phyloP scores from a whole-genome alignment of 2,113 vertebrate species.

The Ranitomeya variabilis region DNA sequence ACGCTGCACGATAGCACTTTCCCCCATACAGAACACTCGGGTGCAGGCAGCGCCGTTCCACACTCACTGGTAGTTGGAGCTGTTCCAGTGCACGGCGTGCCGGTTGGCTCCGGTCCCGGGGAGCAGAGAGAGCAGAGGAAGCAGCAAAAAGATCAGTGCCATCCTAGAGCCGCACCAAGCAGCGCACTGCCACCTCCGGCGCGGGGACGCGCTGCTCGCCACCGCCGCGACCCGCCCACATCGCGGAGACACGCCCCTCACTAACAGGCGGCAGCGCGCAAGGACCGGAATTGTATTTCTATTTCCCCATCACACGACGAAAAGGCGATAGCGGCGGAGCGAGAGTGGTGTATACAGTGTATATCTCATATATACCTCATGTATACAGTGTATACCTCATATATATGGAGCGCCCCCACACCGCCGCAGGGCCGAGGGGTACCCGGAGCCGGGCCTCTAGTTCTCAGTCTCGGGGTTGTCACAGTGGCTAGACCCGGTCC shows the following conservation, averaged over 20 bases:
- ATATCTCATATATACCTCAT: background rate
- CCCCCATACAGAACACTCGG: background rate
- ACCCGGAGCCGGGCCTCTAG: no score
- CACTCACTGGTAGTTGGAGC: constrained; percentile 94
- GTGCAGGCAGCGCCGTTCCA: constrained; percentile 25
- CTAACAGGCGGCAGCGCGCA: background rate
- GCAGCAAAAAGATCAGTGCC: constrained; percentile 60
- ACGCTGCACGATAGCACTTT: background rate
- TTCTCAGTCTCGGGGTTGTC: no score
- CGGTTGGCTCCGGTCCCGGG: constrained; percentile 77
- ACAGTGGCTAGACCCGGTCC: no score
- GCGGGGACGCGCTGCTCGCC: constrained; percentile 9
- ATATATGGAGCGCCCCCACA: no score
- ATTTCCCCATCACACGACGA: background rate
- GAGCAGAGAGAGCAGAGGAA: constrained; percentile 68
- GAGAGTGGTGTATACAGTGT: background rate
- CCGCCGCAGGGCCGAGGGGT: no score
- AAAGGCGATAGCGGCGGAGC: background rate
- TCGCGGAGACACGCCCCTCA: background rate
- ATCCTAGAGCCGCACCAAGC: constrained; percentile 39
- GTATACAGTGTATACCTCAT: background rate
- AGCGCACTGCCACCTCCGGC: constrained; percentile 2
- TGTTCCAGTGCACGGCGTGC: constrained; percentile 93
- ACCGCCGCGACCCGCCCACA: constrained; percentile 16
- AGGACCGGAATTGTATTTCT: background rate